phyloP scores from a whole-genome alignment of 1,140 invertebrate species.

The Cydia pomonella region DNA sequence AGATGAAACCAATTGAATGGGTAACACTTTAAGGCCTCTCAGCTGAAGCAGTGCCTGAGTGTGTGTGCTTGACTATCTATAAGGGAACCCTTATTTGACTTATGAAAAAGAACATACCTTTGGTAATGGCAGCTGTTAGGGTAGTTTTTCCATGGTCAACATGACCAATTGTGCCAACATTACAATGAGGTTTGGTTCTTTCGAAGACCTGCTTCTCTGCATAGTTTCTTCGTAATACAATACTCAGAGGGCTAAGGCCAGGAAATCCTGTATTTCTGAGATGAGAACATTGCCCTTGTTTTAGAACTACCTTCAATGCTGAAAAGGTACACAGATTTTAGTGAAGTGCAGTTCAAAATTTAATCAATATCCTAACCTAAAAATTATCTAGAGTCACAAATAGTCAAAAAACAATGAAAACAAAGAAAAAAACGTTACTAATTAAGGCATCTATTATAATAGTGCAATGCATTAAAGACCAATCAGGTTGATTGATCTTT shows the following conservation, averaged over 20 bases:
- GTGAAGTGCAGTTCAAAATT: slow-evolving; percentile 30
- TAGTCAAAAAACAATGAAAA: not conserved
- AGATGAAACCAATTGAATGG: too few species aligned
- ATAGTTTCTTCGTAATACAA: slow-evolving; percentile 78
- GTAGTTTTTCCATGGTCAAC: slow-evolving; percentile 99
- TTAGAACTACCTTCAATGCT: slow-evolving; percentile 70
- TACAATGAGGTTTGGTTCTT: slow-evolving; percentile 96
- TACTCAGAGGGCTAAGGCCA: slow-evolving; percentile 63
- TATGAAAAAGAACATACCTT: slow-evolving; percentile 76
- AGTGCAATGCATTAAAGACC: not conserved
- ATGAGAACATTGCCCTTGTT: slow-evolving; percentile 60
- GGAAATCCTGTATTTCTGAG: slow-evolving; percentile 51
- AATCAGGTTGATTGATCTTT: slow-evolving; percentile 38
- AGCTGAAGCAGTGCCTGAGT: too few species aligned
- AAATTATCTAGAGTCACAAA: slow-evolving; percentile 31
- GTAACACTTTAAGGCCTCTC: too few species aligned
- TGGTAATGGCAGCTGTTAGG: slow-evolving; percentile 98
- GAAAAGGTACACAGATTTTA: slow-evolving; percentile 40
- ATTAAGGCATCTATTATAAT: not conserved
- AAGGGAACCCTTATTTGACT: too few species aligned
- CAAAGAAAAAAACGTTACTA: not conserved
- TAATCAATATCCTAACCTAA: slow-evolving; percentile 47
- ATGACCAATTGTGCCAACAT: slow-evolving; percentile 99
- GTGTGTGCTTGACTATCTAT: too few species aligned
- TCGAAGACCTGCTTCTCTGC: slow-evolving; percentile 89